A percentile compares a stretch with the other conserved stretches of the same genome.
Conservation (phyloP, 2,888 invertebrate species). For the Archips xylosteana region DNA sequence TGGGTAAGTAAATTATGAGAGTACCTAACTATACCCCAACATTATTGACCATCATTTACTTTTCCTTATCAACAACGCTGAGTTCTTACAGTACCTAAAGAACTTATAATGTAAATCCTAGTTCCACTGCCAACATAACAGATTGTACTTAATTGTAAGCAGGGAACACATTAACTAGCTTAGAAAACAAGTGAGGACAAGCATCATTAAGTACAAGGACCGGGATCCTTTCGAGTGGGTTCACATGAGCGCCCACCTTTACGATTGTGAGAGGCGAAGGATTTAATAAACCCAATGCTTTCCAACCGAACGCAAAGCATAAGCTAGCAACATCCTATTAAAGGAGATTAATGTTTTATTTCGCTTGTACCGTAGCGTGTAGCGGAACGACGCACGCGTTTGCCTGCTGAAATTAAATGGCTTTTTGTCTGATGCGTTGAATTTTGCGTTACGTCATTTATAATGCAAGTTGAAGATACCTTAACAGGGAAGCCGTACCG, state of each 20-base stretch:
- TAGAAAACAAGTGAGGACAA: slow-evolving; percentile 53
- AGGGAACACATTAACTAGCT: slow-evolving; percentile 20
- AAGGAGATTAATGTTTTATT: slow-evolving; percentile 63
- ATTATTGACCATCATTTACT: neutral
- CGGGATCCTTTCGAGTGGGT: slow-evolving; percentile 67
- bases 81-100: neutral
- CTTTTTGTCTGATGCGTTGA: slow-evolving; percentile 47
- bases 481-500: neutral
- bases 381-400: slow-evolving; percentile 46
- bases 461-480: slow-evolving; percentile 26
- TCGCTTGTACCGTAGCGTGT: slow-evolving; percentile 42
- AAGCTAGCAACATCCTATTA: slow-evolving; percentile 50
- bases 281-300: slow-evolving; percentile 61
- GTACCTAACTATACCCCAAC: no score
- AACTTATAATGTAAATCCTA: neutral
- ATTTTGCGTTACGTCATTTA: slow-evolving; percentile 45
- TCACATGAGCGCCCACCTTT: slow-evolving; percentile 60
- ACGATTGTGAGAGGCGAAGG: slow-evolving; percentile 48
- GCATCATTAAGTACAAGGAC: slow-evolving; percentile 63
- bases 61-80: neutral
- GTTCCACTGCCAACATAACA: slow-evolving; percentile 13
- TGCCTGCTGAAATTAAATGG: slow-evolving; percentile 46
- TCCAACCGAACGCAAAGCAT: slow-evolving; percentile 47
- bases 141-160: slow-evolving; percentile 35
- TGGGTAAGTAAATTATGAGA: no score